Conservation (phyloP, 1,140 invertebrate genomes). For the Pseudobourletiella spinata region DNA sequence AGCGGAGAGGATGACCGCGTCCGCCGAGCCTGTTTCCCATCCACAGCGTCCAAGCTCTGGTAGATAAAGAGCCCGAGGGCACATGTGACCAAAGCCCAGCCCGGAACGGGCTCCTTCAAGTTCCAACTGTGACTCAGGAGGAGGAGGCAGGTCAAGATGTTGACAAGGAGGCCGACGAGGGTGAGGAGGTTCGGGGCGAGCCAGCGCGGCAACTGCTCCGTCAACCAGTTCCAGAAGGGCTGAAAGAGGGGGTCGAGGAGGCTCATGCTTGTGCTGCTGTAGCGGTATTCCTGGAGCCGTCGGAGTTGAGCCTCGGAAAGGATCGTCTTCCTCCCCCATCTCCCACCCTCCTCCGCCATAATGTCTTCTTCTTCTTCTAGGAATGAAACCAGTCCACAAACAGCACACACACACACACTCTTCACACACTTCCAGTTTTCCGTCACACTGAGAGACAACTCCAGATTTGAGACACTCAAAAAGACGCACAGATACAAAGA, state of each 20-base stretch:
- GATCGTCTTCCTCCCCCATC: background rate
- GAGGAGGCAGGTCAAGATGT: constrained; percentile 84
- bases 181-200: constrained; percentile 97
- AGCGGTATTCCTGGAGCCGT: background rate
- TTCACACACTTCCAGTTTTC: too few species aligned
- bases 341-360: too few species aligned
- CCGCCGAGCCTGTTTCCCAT: constrained; percentile 98
- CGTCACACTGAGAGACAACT: too few species aligned
- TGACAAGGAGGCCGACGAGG: constrained; percentile 81
- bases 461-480: too few species aligned
- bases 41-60: constrained; percentile 96
- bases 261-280: constrained; percentile 60
- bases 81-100: constrained; percentile 85
- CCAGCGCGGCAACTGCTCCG: constrained; percentile 81
- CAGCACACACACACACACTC: too few species aligned
- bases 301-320: background rate
- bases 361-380: too few species aligned
- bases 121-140: constrained; percentile 77
- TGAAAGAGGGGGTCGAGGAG: constrained; percentile 81
- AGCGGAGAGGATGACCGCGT: constrained; percentile 83
- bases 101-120: constrained; percentile 67
- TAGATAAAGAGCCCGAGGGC: constrained; percentile 93
- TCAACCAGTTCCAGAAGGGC: constrained; percentile 94
- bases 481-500: too few species aligned
- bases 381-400: too few species aligned